Conservation (phyloP, 2,888 invertebrate genomes). For the Slavum lentiscoides region DNA sequence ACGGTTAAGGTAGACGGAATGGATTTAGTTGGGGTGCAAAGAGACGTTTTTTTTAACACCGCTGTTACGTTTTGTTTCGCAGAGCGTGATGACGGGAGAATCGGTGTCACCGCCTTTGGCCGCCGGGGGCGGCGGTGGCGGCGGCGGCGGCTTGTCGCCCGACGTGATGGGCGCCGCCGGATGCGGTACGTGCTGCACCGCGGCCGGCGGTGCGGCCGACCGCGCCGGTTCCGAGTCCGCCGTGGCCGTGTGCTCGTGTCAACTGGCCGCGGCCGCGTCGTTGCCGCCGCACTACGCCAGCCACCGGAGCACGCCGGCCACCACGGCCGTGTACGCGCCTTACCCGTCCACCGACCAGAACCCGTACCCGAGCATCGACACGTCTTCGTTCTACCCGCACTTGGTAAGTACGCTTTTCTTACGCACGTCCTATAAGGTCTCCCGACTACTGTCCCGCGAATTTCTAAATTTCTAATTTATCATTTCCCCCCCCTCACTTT, state of each 20-base stretch:
- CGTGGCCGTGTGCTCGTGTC: conserved; percentile 80
- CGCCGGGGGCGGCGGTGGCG: conserved; percentile 64
- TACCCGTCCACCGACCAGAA: conserved; percentile 90
- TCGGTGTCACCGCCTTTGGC: conserved; percentile 69
- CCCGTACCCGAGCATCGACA: conserved; percentile 91
- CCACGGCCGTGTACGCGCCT: conserved; percentile 80
- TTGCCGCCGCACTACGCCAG: conserved; percentile 71
- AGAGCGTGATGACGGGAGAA: conserved; percentile 66
- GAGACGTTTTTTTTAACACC: too few species aligned
- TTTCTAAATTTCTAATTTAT: too few species aligned
- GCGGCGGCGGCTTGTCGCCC: conserved; percentile 59
- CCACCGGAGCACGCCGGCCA: conserved; percentile 77
- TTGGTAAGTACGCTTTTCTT: conserved; percentile 92
- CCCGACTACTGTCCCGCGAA: too few species aligned
- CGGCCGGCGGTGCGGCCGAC: conserved; percentile 65
- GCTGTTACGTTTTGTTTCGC: conserved; percentile 2
- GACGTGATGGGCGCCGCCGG: conserved; percentile 64
- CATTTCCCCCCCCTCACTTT: too few species aligned
- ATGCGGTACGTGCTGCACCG: conserved; percentile 60
- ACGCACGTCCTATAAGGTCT: too few species aligned
- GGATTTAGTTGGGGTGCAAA: too few species aligned
- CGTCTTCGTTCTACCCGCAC: conserved; percentile 93
- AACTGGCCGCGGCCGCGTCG: conserved; percentile 85
- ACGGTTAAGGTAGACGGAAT: too few species aligned
- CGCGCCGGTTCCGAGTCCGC: conserved; percentile 57